Percentiles rank a stretch among this genome's conserved stretches.
phyloP scores from a whole-genome alignment of 2,888 invertebrate genomes.

The Temnothorax rugatulus region DNA sequence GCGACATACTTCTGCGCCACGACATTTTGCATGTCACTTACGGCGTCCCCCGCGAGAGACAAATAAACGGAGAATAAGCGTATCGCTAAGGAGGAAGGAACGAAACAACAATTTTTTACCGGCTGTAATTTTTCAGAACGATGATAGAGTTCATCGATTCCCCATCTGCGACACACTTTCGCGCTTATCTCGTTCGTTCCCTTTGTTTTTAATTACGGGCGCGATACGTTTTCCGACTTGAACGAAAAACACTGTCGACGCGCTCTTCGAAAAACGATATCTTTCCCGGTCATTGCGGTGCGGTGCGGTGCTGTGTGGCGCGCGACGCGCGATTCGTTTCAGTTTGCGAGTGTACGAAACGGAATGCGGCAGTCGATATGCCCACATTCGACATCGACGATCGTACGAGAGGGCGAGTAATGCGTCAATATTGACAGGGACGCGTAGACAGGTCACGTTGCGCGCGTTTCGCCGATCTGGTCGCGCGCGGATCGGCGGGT shows the following conservation, averaged over 20 bases:
- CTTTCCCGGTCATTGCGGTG: not conserved
- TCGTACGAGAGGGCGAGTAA: conserved; percentile 62
- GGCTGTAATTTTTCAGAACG: not conserved
- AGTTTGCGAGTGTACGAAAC: conserved; percentile 29
- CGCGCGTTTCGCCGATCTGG: conserved; percentile 41
- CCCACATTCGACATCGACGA: conserved; percentile 41
- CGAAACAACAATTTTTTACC: not conserved
- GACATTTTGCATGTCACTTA: not conserved
- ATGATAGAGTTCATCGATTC: not conserved
- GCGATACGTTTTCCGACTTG: not conserved
- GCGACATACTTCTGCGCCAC: not conserved
- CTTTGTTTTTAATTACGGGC: conserved; percentile 32
- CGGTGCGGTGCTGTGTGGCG: too few species aligned
- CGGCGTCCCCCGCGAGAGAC: not conserved
- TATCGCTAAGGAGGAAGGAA: not conserved
- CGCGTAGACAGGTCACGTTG: conserved; percentile 49
- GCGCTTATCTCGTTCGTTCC: not conserved
- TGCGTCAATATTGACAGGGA: conserved; percentile 66
- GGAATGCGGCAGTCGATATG: conserved; percentile 54
- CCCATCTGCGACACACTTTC: not conserved
- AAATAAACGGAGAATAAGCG: not conserved
- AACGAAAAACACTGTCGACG: conserved; percentile 22
- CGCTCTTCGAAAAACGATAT: conserved; percentile 38
- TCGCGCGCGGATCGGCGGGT: not conserved
- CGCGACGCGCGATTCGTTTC: conserved; percentile 31